A percentile compares a stretch with the other conserved stretches of the same genome.
Evolutionary conservation across 2,797 vertebrate species (phyloP).

Genomic region (Lacerta bilineata): DNA sequence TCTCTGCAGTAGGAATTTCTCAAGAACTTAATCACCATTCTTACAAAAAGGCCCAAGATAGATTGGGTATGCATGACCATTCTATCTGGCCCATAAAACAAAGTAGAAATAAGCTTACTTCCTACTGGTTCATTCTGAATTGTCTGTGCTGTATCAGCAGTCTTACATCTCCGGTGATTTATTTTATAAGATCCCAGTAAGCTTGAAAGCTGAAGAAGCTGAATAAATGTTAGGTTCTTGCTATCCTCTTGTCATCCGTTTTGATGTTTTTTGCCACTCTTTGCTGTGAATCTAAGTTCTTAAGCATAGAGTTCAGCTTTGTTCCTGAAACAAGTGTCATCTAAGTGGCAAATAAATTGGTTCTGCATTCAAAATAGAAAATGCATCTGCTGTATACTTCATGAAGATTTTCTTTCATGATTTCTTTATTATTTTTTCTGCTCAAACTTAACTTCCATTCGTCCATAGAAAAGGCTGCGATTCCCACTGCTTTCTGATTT

Average conservation of each 20-base stretch:
- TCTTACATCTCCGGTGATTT: slow-evolving; percentile 10
- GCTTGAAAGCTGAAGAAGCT: slow-evolving; percentile 20
- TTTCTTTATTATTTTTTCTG: slow-evolving; percentile 12
- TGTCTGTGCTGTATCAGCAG: slow-evolving; percentile 6
- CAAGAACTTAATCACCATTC: not conserved
- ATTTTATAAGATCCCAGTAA: not conserved
- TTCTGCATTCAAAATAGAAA: not conserved
- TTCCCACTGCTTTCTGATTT: not conserved
- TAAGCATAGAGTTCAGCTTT: not conserved
- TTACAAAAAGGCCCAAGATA: slow-evolving; percentile 22
- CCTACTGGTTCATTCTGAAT: not conserved
- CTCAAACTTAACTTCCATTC: not conserved
- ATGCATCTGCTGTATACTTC: not conserved
- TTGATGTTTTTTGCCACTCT: fast-evolving
- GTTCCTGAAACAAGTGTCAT: not conserved
- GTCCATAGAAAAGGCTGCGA: slow-evolving; percentile 30
- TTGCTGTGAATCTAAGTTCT: slow-evolving; percentile 13
- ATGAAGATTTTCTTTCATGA: not conserved
- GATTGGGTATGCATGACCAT: slow-evolving; percentile 31
- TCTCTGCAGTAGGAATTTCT: slow-evolving; percentile 28
- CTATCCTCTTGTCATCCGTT: not conserved
- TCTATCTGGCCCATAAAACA: slow-evolving; percentile 12
- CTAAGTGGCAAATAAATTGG: not conserved
- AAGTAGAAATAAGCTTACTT: not conserved
- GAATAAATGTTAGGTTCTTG: not conserved